These are phyloP conservation scores for Callocephalon fimbriatum DNA, from an alignment of 2,113 vertebrate species.

Conservation along the genomic window DNA sequence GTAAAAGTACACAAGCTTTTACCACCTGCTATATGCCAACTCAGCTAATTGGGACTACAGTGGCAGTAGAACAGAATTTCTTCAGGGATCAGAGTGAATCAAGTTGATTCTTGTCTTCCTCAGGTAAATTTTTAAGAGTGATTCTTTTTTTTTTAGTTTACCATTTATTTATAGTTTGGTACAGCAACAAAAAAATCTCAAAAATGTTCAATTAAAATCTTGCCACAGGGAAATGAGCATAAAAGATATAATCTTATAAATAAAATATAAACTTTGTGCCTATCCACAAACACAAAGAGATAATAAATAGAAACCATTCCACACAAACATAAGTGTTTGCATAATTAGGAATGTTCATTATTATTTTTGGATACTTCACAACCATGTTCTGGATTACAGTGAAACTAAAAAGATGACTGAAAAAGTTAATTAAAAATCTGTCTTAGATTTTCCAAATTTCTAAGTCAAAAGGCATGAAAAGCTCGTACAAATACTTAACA, in stretches of 20 bases:
- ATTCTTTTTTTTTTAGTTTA: neutral
- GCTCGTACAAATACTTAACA: constrained; percentile 9
- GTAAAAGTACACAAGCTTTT: neutral
- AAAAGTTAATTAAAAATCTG: constrained; percentile 15
- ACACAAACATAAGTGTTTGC: neutral
- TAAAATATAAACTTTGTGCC: neutral
- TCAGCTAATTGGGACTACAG: neutral
- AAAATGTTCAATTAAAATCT: neutral
- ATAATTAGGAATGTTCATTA: neutral
- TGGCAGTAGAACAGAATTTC: neutral
- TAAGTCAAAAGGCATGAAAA: constrained; percentile 55
- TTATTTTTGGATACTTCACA: constrained; percentile 23
- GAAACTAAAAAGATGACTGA: constrained; percentile 3
- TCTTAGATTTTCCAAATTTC: constrained; percentile 31
- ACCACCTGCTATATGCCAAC: neutral
- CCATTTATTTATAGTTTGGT: neutral
- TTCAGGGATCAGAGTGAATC: neutral
- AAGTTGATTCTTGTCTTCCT: neutral
- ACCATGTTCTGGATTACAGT: neutral
- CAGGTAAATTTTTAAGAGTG: neutral
- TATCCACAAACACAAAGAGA: neutral
- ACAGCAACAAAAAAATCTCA: neutral
- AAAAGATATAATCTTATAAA: neutral
- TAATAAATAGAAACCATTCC: neutral
- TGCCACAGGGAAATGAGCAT: neutral